Evolutionary conservation across 2,113 vertebrate species (phyloP), one percentile per base, ranked within the genome.

Genomic region (Perca fluviatilis): DNA sequence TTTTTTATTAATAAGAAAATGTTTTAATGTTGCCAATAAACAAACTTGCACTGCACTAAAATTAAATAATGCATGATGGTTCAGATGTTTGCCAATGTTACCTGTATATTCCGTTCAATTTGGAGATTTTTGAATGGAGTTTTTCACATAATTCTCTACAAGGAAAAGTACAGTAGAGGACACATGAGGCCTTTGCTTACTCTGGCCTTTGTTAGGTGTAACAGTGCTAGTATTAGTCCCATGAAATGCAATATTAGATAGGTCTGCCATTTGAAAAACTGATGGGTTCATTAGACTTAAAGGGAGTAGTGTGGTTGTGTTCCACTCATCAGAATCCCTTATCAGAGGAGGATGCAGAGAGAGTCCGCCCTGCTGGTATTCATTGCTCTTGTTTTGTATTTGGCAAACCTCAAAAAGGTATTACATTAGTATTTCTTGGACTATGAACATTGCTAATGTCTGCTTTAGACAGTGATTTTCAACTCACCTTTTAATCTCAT

Each of bases 201-300:
- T 51, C 25, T 14, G 16, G 68, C 33, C 54, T 64, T 80, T 77
- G 60, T 53, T 51, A 2, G 19, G 36, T 40, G 36, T 33, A 56
- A 25, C 66, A 25, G 18, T 61, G 67, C 60, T 72, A 13, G 60
- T 60, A 70, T 51, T 6, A 30, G 19, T 58, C 36, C 63, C 15
- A 14, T 12, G 54, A 66, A 77, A 77, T 46, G 40, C 21, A 50
- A 75, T 56, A 19, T 14, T 63, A 54, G 63, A 46, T 63, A 65
- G 46, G 73, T 49, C 67, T 75, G 23, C 53, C 50, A 68, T 54
- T 51, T 77, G 54, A 43, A 56, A 50, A 61, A 62, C 40, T 61
- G 47, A 23, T 33, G 79, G 23, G 43, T 70, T 65, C 7, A 58
- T 79, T 71, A 65, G 68, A 54, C 3, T 2, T 76, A 15, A 49